A percentile compares a stretch with the other conserved stretches of the same genome.
Evolutionary conservation across 2,888 invertebrate species (phyloP).

Genomic region (Sminthurinus aureus): DNA sequence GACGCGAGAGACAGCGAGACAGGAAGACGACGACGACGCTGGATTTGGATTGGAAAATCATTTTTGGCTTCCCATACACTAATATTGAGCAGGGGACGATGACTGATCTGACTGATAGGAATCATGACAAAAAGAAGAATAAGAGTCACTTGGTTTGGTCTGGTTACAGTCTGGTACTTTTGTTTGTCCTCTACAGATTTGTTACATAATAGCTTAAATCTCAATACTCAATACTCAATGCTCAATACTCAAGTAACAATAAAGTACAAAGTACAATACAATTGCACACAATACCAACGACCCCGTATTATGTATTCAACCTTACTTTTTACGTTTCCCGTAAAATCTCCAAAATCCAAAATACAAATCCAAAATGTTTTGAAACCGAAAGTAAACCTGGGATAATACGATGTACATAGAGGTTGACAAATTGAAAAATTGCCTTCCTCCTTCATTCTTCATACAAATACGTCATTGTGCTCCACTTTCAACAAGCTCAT

Average conservation of each 20-base stretch:
- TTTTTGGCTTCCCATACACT: not conserved
- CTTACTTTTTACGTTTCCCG: too few species aligned
- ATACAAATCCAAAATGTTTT: too few species aligned
- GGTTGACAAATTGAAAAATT: too few species aligned
- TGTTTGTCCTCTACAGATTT: not conserved
- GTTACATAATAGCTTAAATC: not conserved
- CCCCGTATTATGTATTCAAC: not conserved
- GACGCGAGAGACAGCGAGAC: not conserved
- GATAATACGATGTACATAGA: too few species aligned
- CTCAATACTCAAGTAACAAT: not conserved
- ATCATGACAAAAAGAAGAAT: not conserved
- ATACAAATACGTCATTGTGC: too few species aligned
- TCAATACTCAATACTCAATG: not conserved
- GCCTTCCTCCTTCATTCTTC: too few species aligned
- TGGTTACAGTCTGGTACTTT: not conserved
- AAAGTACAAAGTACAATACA: not conserved
- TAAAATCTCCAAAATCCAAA: too few species aligned
- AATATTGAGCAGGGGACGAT: not conserved
- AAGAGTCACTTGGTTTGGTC: not conserved
- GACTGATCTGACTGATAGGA: constrained; percentile 13
- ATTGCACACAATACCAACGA: not conserved
- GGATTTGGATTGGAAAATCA: constrained; percentile 1
- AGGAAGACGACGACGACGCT: not conserved
- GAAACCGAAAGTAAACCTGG: too few species aligned
- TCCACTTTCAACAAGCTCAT: too few species aligned